Evolutionary conservation across 2,888 invertebrate species (phyloP), one percentile per base, ranked within the genome.

Genomic region (Drosophila leonis): DNA sequence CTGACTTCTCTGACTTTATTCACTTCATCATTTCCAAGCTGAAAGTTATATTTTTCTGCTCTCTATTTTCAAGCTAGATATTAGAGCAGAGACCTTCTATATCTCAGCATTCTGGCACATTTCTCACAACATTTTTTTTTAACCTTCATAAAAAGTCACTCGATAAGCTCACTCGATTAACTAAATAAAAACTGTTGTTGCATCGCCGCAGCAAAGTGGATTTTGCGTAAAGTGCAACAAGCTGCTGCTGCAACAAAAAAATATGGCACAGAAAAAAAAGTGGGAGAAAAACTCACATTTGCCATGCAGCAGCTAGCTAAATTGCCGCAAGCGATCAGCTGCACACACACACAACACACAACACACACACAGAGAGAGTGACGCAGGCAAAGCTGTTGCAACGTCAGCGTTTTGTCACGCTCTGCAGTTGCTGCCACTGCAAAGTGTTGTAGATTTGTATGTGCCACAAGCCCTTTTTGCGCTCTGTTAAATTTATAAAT

Each of bases 171-270:
- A 35, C 52, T 59, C 52, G 60, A 61, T 61, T 52, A 61, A 24
- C 60, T 61, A 31, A n/a, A n/a, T n/a, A n/a, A n/a, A 20, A 61
- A 39, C 60, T 51, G 39, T 60, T 59, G 39, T 31, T 41, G 18
- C 33, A 46, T n/a, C n/a, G 51, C 24, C 42, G 35, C 75, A 46
- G 20, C 37, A 46, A 52, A 18, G 20, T 55, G 15, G 12, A 37
- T 20, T 52, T n/a, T 35, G 12, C 24, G 29, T 20, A 31, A 46
- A 42, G 29, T 57, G 56, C 75, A 75, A 75, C 76, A 62, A 69
- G 70, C 57, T 73, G 75, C 57, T 68, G 69, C 41, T n/a, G 52
- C 52, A 24, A 20, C 15, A 20, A 29, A 29, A 4, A 31, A 0
- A 7, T 1, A n/a, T n/a, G n/a, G n/a, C n/a, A n/a, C n/a, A 24